Evolutionary conservation across 2,797 vertebrate species (phyloP).

Genomic region (Bradypodion ventrale): DNA sequence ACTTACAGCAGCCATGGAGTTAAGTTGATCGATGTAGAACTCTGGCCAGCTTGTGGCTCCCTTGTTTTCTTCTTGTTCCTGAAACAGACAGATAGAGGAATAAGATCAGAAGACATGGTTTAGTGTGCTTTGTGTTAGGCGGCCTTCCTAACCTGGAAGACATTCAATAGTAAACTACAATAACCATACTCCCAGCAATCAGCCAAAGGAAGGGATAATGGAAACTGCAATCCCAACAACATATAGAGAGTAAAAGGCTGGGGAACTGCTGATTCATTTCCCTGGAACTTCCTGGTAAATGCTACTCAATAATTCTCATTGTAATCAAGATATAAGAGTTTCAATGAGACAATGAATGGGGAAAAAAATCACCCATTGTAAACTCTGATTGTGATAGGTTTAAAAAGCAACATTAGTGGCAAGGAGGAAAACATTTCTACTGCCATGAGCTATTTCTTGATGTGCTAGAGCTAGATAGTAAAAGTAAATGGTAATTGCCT

Average conservation of each 20-base stretch:
- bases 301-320: too few species aligned
- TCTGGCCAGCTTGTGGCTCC: constrained; percentile 98
- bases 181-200: neutral
- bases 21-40: constrained; percentile 98
- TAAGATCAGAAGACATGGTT: constrained; percentile 31
- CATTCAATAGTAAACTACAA: neutral
- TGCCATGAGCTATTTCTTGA: neutral
- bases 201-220: neutral
- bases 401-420: neutral
- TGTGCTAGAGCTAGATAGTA: neutral
- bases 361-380: neutral
- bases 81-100: constrained; percentile 28
- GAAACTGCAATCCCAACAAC: neutral
- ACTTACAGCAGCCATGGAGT: constrained; percentile 99
- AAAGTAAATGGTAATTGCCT: neutral
- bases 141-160: neutral
- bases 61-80: constrained; percentile 99
- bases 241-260: neutral
- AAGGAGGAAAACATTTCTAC: neutral
- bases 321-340: neutral
- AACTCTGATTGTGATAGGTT: neutral
- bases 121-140: neutral
- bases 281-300: too few species aligned
- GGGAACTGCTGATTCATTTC: neutral
- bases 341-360: neutral